A percentile compares a stretch with the other conserved stretches of the same genome.
These are phyloP conservation scores for Glaucidium brasilianum DNA, from an alignment of 2,113 vertebrate species.

Conservation along the genomic window DNA sequence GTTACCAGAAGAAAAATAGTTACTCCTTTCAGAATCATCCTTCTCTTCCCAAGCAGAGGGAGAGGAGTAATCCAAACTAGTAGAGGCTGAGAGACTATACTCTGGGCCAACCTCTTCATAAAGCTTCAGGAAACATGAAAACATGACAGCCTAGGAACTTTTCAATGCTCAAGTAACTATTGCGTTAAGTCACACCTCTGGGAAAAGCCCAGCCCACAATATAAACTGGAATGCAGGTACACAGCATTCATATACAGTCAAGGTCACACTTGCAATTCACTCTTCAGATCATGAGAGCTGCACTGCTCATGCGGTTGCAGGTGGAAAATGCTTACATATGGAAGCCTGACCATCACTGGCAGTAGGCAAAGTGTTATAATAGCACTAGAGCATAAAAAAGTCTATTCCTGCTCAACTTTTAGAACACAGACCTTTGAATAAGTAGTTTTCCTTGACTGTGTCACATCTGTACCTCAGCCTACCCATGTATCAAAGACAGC, in stretches of 20 bases:
- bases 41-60: fast-evolving
- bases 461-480: background rate
- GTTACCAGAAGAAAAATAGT: background rate
- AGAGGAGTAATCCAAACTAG: background rate
- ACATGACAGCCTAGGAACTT: background rate
- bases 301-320: background rate
- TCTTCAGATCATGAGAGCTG: background rate
- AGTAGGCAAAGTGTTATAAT: background rate
- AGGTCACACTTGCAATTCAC: background rate
- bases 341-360: background rate
- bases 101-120: background rate
- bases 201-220: background rate
- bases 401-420: background rate
- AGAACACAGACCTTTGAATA: background rate
- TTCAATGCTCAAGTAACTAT: background rate
- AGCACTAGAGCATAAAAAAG: background rate
- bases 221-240: background rate
- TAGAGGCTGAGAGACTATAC: background rate
- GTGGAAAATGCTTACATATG: background rate
- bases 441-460: background rate
- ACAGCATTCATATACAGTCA: background rate
- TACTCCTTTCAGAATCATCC: background rate
- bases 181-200: background rate
- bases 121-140: background rate
- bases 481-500: background rate